Conservation (phyloP, 2,797 vertebrate genomes). For the Melanotaenia trifasciata region DNA sequence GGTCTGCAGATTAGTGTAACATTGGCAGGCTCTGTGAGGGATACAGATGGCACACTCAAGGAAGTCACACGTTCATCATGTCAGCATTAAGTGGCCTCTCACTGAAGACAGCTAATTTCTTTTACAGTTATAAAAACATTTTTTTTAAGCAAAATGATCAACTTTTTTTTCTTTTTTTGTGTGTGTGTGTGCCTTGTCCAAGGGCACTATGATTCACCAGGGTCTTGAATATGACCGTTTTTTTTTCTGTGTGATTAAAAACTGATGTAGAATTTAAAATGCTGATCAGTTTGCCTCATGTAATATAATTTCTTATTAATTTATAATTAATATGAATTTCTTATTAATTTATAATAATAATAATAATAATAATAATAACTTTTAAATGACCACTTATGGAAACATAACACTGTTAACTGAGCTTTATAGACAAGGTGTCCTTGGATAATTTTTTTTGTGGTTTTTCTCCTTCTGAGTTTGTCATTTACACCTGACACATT, state of each 20-base stretch:
- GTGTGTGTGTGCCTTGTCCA: constrained; percentile 9
- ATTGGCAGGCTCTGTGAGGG: constrained; percentile 26
- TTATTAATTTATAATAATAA: too few species aligned
- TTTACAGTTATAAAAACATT: neutral
- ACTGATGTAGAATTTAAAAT: neutral
- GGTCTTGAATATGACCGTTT: neutral
- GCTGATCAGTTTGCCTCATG: neutral
- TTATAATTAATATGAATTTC: too few species aligned
- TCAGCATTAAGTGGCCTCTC: constrained; percentile 4
- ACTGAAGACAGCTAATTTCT: constrained; percentile 21
- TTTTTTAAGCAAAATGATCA: neutral
- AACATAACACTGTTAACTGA: neutral
- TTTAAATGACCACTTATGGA: neutral
- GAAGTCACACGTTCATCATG: constrained; percentile 39
- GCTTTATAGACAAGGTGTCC: neutral
- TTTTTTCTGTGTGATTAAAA: neutral
- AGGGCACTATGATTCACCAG: constrained; percentile 7
- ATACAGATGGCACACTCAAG: constrained; percentile 45
- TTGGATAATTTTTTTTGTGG: constrained; percentile 1
- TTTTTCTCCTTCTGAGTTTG: neutral
- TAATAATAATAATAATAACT: too few species aligned
- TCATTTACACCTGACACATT: neutral
- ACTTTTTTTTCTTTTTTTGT: constrained; percentile 1
- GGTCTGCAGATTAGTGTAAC: constrained; percentile 44
- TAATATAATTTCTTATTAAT: neutral